Conservation (phyloP, 2,888 invertebrate species). For the Aradus depressus region DNA sequence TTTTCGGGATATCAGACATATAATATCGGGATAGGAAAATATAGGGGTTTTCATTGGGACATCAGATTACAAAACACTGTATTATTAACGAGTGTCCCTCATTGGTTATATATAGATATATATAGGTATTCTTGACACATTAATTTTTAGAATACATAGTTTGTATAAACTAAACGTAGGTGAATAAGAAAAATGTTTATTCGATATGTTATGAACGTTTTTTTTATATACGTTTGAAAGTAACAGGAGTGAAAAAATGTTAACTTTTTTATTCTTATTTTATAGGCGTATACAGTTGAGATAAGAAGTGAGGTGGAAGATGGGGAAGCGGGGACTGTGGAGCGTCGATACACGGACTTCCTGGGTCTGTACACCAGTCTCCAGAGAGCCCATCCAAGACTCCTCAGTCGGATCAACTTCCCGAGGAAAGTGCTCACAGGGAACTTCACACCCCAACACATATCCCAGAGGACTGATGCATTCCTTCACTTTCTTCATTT, state of each 20-base stretch:
- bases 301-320: constrained; percentile 48
- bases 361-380: constrained; percentile 50
- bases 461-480: constrained; percentile 50
- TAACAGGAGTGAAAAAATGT: background rate
- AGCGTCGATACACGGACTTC: constrained; percentile 62
- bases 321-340: constrained; percentile 51
- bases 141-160: too few relatives aligned
- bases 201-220: background rate
- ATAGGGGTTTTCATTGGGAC: too few relatives aligned
- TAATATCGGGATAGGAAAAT: too few relatives aligned
- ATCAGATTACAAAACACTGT: too few relatives aligned
- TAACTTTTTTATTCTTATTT: constrained; percentile 1
- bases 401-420: constrained; percentile 46
- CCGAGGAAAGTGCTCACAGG: constrained; percentile 59
- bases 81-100: too few relatives aligned
- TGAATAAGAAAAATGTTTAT: background rate
- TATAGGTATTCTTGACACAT: too few relatives aligned
- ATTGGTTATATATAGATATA: too few relatives aligned
- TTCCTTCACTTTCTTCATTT: constrained; percentile 52
- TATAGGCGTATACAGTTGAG: constrained; percentile 47
- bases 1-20: too few relatives aligned
- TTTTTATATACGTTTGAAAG: background rate
- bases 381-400: constrained; percentile 46
- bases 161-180: too few relatives aligned
- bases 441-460: constrained; percentile 57